Evolutionary conservation across 1,140 invertebrate species (phyloP), one percentile per base, ranked within the genome.

Genomic region (Pogonus chalceus): DNA sequence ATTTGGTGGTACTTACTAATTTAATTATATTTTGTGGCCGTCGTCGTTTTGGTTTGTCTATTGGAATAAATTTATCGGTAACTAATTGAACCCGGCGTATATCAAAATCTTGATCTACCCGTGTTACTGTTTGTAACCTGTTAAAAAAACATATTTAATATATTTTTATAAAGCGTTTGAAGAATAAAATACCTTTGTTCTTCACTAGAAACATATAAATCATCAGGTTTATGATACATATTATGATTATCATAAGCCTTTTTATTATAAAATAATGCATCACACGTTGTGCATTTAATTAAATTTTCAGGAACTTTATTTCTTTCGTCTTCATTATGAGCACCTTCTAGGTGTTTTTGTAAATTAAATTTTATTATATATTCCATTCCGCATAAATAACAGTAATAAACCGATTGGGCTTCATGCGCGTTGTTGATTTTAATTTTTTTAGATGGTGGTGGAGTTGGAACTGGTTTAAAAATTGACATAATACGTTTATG

Each of bases 361-460:
- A 84, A 69, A 68, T 84, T 84, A 52, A 81, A 82, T 67, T 84
- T 84, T 35, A 82, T 73, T 23, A 82, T 74, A 62, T 83, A 83
- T 61, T 84, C 81, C 49, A 76, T 76, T 3, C 82, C 82, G 68
- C 82, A 84, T 35, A 84, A 73, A 58, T 82, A 76, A 59, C 82
- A 84, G 65, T 83, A 84, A 56, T 80, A 83, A 20, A 82, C 75
- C 54, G 75, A 77, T 37, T 81, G 60, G 7, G 78, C 69, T 55
- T 79, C 76, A 10, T 76, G 75, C 57, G 75, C 75, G 26, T 76
- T 76, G 56, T 78, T 79, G 9, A 78, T 62, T 61, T 72, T 72
- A 18, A 80, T 79, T 62, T 80, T 80, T 54, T 79, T 77, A 47
- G 75, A 77, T 14, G 78, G 77, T 1, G 77, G 77, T 37, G 77